Evolutionary conservation across 1,140 invertebrate genomes (phyloP).

Genomic region (Trachelipus rathkii): DNA sequence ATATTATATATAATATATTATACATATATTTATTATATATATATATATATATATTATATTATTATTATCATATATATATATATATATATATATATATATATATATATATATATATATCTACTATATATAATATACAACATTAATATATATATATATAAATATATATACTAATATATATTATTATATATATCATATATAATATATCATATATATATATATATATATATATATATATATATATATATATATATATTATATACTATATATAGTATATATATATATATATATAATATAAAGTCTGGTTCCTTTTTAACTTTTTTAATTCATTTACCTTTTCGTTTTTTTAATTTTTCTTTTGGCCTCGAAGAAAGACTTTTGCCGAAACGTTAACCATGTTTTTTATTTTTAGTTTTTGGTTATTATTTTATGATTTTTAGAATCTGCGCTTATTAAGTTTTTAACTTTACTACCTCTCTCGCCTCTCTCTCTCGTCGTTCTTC

Average conservation of each 20-base stretch:
- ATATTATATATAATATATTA: too few relatives aligned
- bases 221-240: not conserved
- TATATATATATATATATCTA: not conserved
- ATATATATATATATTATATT: not conserved
- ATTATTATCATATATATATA: not conserved
- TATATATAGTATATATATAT: not conserved
- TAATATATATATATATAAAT: not conserved
- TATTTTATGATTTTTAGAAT: too few relatives aligned
- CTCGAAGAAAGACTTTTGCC: too few relatives aligned
- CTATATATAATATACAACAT: not conserved
- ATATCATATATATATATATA: not conserved
- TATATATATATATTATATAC: not conserved
- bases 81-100: not conserved
- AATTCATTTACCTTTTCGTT: too few relatives aligned
- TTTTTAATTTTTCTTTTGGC: too few relatives aligned
- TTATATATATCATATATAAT: not conserved
- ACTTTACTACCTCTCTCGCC: too few relatives aligned
- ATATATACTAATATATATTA: not conserved
- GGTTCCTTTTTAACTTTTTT: too few relatives aligned
- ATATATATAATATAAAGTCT: too few relatives aligned
- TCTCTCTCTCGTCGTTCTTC: too few relatives aligned
- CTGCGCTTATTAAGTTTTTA: too few relatives aligned
- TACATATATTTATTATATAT: not conserved
- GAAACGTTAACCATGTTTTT: too few relatives aligned
- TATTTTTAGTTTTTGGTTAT: too few relatives aligned